Evolutionary conservation across 2,113 vertebrate species (phyloP).

Genomic region (Thunnus thynnus): DNA sequence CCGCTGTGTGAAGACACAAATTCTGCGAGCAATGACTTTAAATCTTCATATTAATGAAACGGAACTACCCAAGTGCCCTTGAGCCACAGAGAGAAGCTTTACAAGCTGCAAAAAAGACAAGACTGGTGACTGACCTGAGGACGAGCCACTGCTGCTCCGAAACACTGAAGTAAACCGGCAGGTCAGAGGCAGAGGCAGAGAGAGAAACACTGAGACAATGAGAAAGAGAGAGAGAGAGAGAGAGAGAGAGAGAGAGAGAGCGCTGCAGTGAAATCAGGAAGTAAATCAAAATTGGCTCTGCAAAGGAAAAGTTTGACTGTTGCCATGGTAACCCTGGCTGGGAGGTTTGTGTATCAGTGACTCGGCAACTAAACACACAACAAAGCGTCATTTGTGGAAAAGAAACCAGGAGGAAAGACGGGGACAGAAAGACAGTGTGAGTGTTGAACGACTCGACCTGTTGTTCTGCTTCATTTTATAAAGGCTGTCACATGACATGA

Average conservation of each 20-base stretch:
- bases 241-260: background rate
- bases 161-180: too few relatives aligned
- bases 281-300: background rate
- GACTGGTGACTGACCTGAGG: background rate
- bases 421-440: too few relatives aligned
- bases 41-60: too few relatives aligned
- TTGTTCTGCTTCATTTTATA: too few relatives aligned
- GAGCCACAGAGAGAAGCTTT: background rate
- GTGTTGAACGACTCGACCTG: too few relatives aligned
- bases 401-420: background rate
- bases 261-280: background rate
- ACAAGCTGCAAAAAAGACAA: background rate
- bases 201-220: background rate
- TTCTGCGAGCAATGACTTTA: too few relatives aligned
- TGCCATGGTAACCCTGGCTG: constrained; percentile 37
- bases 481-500: too few relatives aligned
- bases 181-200: too few relatives aligned
- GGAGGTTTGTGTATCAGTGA: background rate
- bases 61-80: too few relatives aligned
- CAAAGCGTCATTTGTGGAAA: background rate
- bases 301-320: constrained; percentile 59
- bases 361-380: constrained; percentile 30
- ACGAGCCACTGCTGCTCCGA: background rate
- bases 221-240: background rate
- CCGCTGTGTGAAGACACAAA: too few relatives aligned